phyloP scores from a whole-genome alignment of 2,888 invertebrate genomes.

The Troides aeacus region DNA sequence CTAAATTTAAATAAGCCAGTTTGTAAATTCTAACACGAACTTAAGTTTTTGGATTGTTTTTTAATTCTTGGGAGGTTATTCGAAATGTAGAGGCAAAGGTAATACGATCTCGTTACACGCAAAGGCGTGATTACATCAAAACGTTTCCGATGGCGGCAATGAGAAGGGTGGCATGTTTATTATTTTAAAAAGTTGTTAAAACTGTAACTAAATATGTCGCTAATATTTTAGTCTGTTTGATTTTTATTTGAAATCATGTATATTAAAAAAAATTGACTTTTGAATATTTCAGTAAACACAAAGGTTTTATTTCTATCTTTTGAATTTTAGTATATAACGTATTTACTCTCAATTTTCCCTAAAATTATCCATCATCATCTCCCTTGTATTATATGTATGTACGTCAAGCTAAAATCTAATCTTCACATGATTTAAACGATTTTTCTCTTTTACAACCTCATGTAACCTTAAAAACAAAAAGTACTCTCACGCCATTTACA shows the following conservation, averaged over 20 bases:
- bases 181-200: constrained; percentile 11
- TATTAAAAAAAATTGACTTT: neutral
- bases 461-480: neutral
- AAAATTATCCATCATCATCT: no score
- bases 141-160: constrained; percentile 28
- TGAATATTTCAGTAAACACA: neutral
- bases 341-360: no score
- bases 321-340: no score
- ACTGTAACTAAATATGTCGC: constrained; percentile 16
- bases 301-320: no score
- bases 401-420: no score
- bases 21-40: neutral
- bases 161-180: constrained; percentile 21
- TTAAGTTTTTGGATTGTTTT: neutral
- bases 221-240: constrained; percentile 3
- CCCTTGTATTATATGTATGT: no score
- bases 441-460: neutral
- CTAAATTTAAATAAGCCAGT: neutral
- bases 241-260: neutral
- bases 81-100: constrained; percentile 23
- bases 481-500: constrained; percentile 5
- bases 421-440: no score
- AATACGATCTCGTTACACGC: constrained; percentile 30
- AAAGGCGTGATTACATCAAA: constrained; percentile 31
- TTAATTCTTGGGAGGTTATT: constrained; percentile 21